phyloP scores from a whole-genome alignment of 2,113 vertebrate species.

The Paracanthobrama guichenoti region DNA sequence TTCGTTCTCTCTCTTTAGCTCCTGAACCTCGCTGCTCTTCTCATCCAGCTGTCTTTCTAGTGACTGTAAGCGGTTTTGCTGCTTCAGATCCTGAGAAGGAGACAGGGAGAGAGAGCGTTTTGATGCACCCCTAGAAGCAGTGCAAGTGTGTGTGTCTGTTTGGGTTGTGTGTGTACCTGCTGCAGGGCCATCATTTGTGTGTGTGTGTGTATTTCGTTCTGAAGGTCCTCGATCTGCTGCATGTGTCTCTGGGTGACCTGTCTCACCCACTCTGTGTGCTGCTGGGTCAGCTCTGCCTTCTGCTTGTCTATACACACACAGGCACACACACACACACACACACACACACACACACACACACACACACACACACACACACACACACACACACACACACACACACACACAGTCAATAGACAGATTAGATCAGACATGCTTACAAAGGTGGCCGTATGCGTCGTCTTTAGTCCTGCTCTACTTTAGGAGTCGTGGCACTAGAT shows the following conservation, averaged over 20 bases:
- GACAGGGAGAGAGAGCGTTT: background rate
- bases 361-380: too few species aligned
- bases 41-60: constrained; percentile 78
- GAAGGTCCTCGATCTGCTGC: constrained; percentile 85
- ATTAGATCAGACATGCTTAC: constrained; percentile 37
- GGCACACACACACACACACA: too few species aligned
- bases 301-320: constrained; percentile 79
- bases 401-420: constrained; percentile 36
- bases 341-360: too few species aligned
- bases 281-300: constrained; percentile 83
- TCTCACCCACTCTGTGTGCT: constrained; percentile 79
- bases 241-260: constrained; percentile 84
- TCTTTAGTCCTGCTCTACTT: constrained; percentile 27
- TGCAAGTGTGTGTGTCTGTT: constrained; percentile 8
- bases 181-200: constrained; percentile 78
- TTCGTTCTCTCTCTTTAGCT: constrained; percentile 82
- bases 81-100: constrained; percentile 77
- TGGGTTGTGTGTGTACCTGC: constrained; percentile 67
- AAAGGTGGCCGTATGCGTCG: background rate
- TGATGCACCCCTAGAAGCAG: background rate
- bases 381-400: constrained; percentile 42
- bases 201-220: constrained; percentile 79
- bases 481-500: background rate
- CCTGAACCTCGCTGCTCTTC: constrained; percentile 75
- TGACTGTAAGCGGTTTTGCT: constrained; percentile 80